Evolutionary conservation across 2,113 vertebrate species (phyloP).

Genomic region (Indicator maculatus): DNA sequence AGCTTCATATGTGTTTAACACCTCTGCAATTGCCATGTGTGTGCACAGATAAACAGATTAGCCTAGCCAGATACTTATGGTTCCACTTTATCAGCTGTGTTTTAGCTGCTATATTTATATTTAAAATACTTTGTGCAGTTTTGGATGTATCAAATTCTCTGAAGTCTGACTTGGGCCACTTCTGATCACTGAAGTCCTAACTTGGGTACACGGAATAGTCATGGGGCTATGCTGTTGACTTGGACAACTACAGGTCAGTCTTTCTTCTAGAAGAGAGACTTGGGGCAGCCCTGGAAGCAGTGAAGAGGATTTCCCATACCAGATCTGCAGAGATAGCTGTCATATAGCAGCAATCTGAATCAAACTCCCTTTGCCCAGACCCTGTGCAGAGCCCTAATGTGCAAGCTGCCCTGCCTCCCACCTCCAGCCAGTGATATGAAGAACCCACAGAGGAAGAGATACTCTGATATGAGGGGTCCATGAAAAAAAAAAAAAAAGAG

Average conservation of each 20-base stretch:
- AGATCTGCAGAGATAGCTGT: background rate
- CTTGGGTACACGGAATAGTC: background rate
- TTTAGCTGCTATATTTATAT: background rate
- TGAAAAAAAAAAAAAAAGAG: background rate
- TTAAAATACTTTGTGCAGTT: background rate
- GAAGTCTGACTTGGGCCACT: background rate
- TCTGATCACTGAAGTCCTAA: background rate
- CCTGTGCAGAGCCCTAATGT: background rate
- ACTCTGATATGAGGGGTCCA: background rate
- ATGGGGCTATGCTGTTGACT: background rate
- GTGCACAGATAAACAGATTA: background rate
- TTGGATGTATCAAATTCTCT: background rate
- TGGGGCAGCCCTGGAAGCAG: background rate
- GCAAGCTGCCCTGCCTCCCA: background rate
- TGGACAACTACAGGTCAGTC: background rate
- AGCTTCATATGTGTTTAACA: background rate
- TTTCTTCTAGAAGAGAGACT: background rate
- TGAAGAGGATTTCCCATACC: background rate
- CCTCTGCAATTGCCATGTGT: background rate
- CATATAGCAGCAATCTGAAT: accelerated
- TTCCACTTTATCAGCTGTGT: background rate
- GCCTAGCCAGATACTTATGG: background rate
- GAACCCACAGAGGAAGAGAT: background rate
- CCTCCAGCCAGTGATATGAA: background rate
- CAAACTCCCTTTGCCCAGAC: background rate